Base-by-base conservation (phyloP, 2,113 vertebrate genomes). In the Dicentrarchus labrax region DNA sequence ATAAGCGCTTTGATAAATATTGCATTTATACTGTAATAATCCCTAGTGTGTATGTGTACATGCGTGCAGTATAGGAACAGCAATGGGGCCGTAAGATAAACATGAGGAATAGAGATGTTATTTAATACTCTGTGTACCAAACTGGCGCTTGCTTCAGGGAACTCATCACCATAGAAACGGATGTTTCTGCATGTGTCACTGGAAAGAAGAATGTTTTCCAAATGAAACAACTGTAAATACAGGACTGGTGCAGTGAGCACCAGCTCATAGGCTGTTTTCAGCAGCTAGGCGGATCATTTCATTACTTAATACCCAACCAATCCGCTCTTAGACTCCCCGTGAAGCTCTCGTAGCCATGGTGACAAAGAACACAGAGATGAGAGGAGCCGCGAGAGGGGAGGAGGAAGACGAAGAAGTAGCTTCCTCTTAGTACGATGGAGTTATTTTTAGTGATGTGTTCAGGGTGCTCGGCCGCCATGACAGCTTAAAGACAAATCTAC, bases 391-490 rank as follows among this genome's bases (percentile, higher is more conserved):
- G 41, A 70, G 70, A 72, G 39, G 72, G 68, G 65, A 68, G 84
- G 57, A 78, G 66, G 73, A 51, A 16, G 62, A 88, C 17, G 66
- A 83, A 80, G 59, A 68, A 65, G 75, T 4, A 81, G 80, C 73
- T 16, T 67, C 76, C 48, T 67, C 59, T 86, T 69, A 61, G 50
- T 30, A 69, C 1, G 8, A 72, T 15, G 0, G 76, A 56, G 89
- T 91, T 91, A 93, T 93, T 94, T 93, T 92, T 93, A 93, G 92
- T 36, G 60, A 38, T 21, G 54, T 43, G 85, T 84, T 64, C 72
- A 39, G n/a, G 69, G 76, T 71, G 82, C 47, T 91, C 59, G 43
- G 80, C 71, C 67, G 22, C 81, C 68, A 84, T 86, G 83, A 79
- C 80, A 87, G 80, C 81, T 82, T 76, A 56, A 73, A 78, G 64